Percentiles rank a stretch among this genome's conserved stretches.
These are phyloP conservation scores for Pachypanchax playfairii DNA, from an alignment of 2,113 vertebrate species.

Conservation along the genomic window DNA sequence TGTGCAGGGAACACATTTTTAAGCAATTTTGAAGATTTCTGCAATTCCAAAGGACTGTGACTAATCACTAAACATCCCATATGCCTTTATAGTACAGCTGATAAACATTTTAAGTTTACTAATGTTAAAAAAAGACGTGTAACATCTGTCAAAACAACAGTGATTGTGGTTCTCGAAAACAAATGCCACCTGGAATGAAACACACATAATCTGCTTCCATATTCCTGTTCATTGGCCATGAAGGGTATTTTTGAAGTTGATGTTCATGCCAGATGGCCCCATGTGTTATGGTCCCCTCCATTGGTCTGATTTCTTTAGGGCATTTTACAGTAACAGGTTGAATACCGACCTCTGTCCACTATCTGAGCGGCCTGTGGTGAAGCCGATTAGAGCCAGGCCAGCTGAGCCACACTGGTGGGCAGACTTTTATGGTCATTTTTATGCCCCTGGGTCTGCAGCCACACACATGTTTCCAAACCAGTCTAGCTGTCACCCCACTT, in stretches of 20 bases:
- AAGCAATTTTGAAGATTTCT: background rate
- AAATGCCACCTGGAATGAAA: conserved; percentile 38
- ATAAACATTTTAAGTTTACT: background rate
- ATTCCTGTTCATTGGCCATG: conserved; percentile 56
- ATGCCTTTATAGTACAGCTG: background rate
- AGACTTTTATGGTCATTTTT: conserved; percentile 36
- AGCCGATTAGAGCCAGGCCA: conserved; percentile 50
- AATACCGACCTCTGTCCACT: conserved; percentile 70
- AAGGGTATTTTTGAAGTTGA: conserved; percentile 62
- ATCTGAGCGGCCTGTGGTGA: conserved; percentile 60
- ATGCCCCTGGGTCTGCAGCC: conserved; percentile 36
- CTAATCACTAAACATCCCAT: background rate
- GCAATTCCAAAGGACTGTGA: background rate
- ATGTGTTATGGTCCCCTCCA: conserved; percentile 64
- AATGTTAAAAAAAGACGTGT: conserved; percentile 18
- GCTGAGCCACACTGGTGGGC: conserved; percentile 51
- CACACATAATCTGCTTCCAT: conserved; percentile 37
- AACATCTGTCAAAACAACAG: conserved; percentile 44
- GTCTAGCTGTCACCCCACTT: conserved; percentile 65
- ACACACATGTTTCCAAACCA: conserved; percentile 44
- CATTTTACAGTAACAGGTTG: conserved; percentile 65
- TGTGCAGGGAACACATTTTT: background rate
- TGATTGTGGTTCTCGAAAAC: conserved; percentile 31
- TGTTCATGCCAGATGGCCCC: conserved; percentile 59
- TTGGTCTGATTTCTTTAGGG: conserved; percentile 56